phyloP scores from a whole-genome alignment of 1,140 invertebrate species.

The Ceratitis capitata region DNA sequence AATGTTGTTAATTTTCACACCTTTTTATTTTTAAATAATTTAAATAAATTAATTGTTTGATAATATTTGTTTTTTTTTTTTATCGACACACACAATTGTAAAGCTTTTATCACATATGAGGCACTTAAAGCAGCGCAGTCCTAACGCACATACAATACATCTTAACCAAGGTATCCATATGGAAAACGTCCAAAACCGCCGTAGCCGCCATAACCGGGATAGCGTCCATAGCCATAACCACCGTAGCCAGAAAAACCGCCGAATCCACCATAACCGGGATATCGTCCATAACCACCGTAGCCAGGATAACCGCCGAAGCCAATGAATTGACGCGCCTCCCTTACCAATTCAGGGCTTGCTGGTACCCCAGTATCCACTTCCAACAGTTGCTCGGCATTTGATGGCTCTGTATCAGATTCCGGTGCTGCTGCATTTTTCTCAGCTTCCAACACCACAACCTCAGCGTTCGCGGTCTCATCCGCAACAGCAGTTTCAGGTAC shows the following conservation, averaged over 20 bases:
- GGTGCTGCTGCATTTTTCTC: not conserved
- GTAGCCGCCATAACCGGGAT: not conserved
- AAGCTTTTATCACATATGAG: not conserved
- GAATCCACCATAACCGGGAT: not conserved
- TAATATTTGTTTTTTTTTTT: too few species aligned
- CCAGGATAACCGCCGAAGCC: too few species aligned
- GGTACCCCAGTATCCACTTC: not conserved
- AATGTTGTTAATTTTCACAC: not conserved
- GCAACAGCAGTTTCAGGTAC: not conserved
- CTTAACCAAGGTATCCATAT: conserved; percentile 24
- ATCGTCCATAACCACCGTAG: not conserved
- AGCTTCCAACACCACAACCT: not conserved
- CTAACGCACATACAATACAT: too few species aligned
- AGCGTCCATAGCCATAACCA: not conserved
- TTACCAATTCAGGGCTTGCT: not conserved
- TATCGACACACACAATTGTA: too few species aligned
- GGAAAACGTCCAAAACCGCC: not conserved
- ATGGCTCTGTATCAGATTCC: not conserved
- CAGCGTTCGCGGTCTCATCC: not conserved
- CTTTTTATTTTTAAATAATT: not conserved
- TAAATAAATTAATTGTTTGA: not conserved
- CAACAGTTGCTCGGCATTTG: not conserved
- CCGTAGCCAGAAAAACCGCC: not conserved
- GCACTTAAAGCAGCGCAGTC: not conserved
- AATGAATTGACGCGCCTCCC: conserved; percentile 4